Evolutionary conservation across 2,888 invertebrate species (phyloP).

Genomic region (Notodonta dromedarius): DNA sequence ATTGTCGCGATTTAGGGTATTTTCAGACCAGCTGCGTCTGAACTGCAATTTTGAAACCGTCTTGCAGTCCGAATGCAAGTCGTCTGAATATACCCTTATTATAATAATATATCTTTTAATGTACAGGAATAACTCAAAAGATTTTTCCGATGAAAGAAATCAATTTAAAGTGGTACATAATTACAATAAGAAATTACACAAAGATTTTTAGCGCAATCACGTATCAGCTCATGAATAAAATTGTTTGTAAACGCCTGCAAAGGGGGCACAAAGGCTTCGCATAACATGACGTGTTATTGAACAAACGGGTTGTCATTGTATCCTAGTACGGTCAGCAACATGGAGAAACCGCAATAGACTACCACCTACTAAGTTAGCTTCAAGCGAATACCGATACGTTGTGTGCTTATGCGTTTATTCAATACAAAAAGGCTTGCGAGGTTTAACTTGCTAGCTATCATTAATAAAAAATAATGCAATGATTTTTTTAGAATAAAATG

Average conservation of each 20-base stretch:
- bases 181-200: conserved; percentile 20
- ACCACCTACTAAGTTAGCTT: too few species aligned
- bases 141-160: conserved; percentile 6
- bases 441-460: too few species aligned
- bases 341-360: neutral
- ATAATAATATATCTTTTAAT: neutral
- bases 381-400: too few species aligned
- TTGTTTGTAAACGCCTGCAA: conserved; percentile 34
- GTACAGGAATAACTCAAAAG: neutral
- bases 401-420: too few species aligned
- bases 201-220: conserved; percentile 28
- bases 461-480: too few species aligned
- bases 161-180: conserved; percentile 16
- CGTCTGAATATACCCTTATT: too few species aligned
- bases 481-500: too few species aligned
- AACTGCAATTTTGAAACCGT: too few species aligned
- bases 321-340: conserved; percentile 22
- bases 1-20: too few species aligned
- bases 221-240: conserved; percentile 34
- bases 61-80: too few species aligned
- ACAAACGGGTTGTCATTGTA: conserved; percentile 52
- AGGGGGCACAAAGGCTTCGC: conserved; percentile 46
- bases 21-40: too few species aligned
- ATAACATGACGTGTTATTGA: conserved; percentile 35
- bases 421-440: too few species aligned